These are phyloP conservation scores for Alitta virens DNA, from an alignment of 2,888 invertebrate species.

Conservation along the genomic window DNA sequence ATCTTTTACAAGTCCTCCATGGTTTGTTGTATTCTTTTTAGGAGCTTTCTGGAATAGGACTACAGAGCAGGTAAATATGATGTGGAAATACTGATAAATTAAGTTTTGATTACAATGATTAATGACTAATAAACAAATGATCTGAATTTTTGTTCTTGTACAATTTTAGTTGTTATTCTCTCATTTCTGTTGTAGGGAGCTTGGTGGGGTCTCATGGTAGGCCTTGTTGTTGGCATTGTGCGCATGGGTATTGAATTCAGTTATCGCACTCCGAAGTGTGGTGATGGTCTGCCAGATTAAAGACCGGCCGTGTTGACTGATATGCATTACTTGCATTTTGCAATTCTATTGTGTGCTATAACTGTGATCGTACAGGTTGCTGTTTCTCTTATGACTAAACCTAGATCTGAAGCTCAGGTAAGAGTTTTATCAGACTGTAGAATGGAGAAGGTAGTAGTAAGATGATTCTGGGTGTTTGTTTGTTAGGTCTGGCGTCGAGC, in stretches of 20 bases:
- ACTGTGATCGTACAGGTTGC: constrained; percentile 36
- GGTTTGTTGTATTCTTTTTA: constrained; percentile 50
- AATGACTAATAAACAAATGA: too few relatives aligned
- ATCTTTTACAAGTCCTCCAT: constrained; percentile 54
- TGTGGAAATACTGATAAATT: too few relatives aligned
- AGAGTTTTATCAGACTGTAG: too few relatives aligned
- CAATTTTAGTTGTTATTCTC: neutral
- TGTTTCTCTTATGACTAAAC: constrained; percentile 22
- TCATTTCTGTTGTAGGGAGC: constrained; percentile 34
- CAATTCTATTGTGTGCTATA: constrained; percentile 41
- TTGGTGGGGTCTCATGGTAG: constrained; percentile 23
- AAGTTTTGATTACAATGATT: too few relatives aligned
- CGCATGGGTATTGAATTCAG: constrained; percentile 52
- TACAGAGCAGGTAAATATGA: constrained; percentile 47
- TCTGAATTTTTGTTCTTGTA: too few relatives aligned
- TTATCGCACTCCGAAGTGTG: constrained; percentile 49
- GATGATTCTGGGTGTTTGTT: too few relatives aligned
- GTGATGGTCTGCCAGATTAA: constrained; percentile 30
- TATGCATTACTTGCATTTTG: constrained; percentile 50
- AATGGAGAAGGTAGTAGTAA: too few relatives aligned
- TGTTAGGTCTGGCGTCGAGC: too few relatives aligned
- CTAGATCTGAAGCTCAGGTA: neutral
- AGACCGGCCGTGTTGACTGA: constrained; percentile 33
- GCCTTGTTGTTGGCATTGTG: constrained; percentile 33
- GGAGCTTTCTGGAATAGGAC: constrained; percentile 51